Evolutionary conservation across 2,113 vertebrate genomes (phyloP), one percentile per base, ranked within the genome.

Genomic region (Pelmatolapia mariae): DNA sequence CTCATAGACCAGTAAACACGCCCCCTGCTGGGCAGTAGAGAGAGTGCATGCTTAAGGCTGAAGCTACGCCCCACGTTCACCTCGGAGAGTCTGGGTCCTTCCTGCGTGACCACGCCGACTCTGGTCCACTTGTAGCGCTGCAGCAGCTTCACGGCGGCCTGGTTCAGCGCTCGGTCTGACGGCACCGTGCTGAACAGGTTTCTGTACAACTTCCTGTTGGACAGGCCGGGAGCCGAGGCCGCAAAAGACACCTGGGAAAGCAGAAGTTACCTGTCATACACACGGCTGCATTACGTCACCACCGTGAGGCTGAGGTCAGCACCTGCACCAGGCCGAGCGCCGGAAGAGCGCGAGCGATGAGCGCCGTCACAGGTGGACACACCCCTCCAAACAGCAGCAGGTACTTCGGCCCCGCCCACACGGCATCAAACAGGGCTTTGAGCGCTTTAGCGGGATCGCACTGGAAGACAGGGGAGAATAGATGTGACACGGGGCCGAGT

Each of bases 371-470:
- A 0, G 97, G 96, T 2, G 98, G 97, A 95, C 98, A 99, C 87
- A 96, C 97, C 2, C 97, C 98, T 92, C 98, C 98, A 84, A 99
- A 97, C 90, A 99, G 92, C 97, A 99, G 97, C 90, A 97, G 93
- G 87, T 96, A 97, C 89, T 96, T 97, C 2, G 98, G 98, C 90
- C 97, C 98, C 18, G 96, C 97, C 96, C 98, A 98, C 96, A 98
- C 96, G 93, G 97, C 96, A n/a, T 99, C 98, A 4, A 98, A 99
- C 95, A 99, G 97, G 83, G 97, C 97, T 97, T 97, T 98, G 89
- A 99, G 89, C 0, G 85, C 78, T 43, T 43, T 8, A 1, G 80
- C 84, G 1, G 88, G 33, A 8, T 94, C 88, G 4, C 93, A 94
- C 93, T 94, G 87, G 2, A 82, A 19, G 45, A 81, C 22, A 79